phyloP scores from a whole-genome alignment of 2,113 vertebrate species.

The Perccottus glenii region DNA sequence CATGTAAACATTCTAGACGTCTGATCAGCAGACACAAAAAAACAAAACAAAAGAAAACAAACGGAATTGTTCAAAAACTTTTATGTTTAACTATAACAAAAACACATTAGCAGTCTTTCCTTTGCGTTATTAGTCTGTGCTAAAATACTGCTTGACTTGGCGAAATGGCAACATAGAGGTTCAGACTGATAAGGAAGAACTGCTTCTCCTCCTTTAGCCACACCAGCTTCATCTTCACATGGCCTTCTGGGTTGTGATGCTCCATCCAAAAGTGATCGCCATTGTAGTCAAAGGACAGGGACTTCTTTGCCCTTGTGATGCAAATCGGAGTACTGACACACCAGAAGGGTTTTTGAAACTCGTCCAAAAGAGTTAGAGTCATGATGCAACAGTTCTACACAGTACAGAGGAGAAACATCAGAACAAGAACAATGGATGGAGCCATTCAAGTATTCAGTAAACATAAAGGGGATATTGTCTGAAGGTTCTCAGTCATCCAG shows the following conservation, averaged over 20 bases:
- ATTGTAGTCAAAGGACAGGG: slow-evolving; percentile 11
- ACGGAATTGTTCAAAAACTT: background rate
- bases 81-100: background rate
- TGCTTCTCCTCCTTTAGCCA: slow-evolving; percentile 50
- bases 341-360: slow-evolving; percentile 59
- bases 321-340: slow-evolving; percentile 46
- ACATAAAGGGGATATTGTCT: no score
- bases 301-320: background rate
- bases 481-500: no score
- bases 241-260: background rate
- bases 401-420: background rate
- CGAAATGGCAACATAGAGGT: slow-evolving; percentile 2
- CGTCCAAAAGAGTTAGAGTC: slow-evolving; percentile 57
- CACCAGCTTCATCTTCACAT: slow-evolving; percentile 57
- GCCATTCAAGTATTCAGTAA: background rate
- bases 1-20: background rate
- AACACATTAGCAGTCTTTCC: background rate
- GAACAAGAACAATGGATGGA: background rate
- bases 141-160: slow-evolving; percentile 41
- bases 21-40: background rate
- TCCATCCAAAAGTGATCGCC: slow-evolving; percentile 47
- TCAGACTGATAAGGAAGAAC: slow-evolving; percentile 55
- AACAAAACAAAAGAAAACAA: background rate
- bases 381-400: slow-evolving; percentile 66
- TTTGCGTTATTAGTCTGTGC: slow-evolving; percentile 25